Evolutionary conservation across 2,113 vertebrate genomes (phyloP).

Genomic region (Zootoca vivipara): DNA sequence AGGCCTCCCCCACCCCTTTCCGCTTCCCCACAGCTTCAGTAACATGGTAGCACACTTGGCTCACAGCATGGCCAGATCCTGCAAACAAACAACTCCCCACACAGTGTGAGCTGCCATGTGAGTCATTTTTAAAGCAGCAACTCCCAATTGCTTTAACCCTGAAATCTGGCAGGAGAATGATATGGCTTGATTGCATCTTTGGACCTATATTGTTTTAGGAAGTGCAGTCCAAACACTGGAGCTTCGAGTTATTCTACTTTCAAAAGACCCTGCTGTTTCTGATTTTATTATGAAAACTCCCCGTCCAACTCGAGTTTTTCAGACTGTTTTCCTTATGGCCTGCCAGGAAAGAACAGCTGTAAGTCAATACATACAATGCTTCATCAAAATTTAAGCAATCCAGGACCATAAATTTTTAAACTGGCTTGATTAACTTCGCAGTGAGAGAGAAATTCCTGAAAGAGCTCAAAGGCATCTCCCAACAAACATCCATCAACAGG

Average conservation of each 20-base stretch:
- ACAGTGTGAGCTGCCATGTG: not conserved
- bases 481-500: constrained; percentile 2
- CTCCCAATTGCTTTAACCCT: not conserved
- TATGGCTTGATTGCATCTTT: not conserved
- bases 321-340: not conserved
- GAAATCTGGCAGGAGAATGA: not conserved
- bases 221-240: not conserved
- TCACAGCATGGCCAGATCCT: not conserved
- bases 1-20: not conserved
- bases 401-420: constrained; percentile 15
- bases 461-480: not conserved
- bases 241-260: not conserved
- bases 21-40: not conserved
- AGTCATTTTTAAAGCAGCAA: not conserved
- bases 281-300: constrained; percentile 1
- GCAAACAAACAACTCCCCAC: not conserved
- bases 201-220: not conserved
- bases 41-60: not conserved
- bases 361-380: constrained; percentile 18
- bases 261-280: not conserved
- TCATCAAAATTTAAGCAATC: constrained; percentile 18
- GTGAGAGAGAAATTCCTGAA: constrained; percentile 1
- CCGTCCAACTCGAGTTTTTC: not conserved
- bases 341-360: not conserved
- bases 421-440: constrained; percentile 20